phyloP scores from a whole-genome alignment of 1,140 invertebrate genomes.

The Linepithema humile region DNA sequence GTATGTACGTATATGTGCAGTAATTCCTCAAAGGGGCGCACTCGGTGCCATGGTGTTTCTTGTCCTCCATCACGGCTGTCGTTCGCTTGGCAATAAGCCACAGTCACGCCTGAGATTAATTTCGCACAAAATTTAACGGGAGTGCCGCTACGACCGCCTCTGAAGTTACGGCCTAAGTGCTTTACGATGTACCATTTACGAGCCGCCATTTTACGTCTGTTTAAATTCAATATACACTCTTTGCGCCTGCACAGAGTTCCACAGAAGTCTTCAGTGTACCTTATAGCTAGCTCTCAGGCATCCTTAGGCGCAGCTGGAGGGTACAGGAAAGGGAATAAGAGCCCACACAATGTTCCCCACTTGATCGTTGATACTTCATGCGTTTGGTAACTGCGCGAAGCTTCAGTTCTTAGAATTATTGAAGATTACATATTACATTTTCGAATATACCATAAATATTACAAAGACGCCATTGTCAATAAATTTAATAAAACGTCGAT shows the following conservation, averaged over 20 bases:
- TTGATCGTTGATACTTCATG: neutral
- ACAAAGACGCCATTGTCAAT: neutral
- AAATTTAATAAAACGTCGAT: neutral
- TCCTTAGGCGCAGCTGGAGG: neutral
- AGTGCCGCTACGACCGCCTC: conserved; percentile 41
- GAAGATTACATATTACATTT: neutral
- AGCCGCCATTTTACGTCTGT: conserved; percentile 53
- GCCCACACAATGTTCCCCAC: neutral
- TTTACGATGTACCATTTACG: conserved; percentile 25
- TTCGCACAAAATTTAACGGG: conserved; percentile 65
- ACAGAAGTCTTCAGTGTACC: neutral
- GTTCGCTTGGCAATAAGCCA: conserved; percentile 70
- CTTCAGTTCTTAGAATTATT: neutral
- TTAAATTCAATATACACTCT: conserved; percentile 56
- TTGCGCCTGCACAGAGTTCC: conserved; percentile 44
- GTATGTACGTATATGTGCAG: conserved; percentile 53
- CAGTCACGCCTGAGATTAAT: conserved; percentile 65
- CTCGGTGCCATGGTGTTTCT: conserved; percentile 62
- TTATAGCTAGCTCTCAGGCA: conserved; percentile 22
- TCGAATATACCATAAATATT: neutral
- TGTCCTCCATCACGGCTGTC: conserved; percentile 63
- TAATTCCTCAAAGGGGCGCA: conserved; percentile 69
- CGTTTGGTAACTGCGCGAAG: neutral
- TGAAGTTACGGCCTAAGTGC: conserved; percentile 50
- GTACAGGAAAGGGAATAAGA: neutral